Percentiles rank a stretch among this genome's conserved stretches.
These are phyloP conservation scores for Gymnocypris eckloni DNA, from an alignment of 2,797 vertebrate species.

Conservation along the genomic window DNA sequence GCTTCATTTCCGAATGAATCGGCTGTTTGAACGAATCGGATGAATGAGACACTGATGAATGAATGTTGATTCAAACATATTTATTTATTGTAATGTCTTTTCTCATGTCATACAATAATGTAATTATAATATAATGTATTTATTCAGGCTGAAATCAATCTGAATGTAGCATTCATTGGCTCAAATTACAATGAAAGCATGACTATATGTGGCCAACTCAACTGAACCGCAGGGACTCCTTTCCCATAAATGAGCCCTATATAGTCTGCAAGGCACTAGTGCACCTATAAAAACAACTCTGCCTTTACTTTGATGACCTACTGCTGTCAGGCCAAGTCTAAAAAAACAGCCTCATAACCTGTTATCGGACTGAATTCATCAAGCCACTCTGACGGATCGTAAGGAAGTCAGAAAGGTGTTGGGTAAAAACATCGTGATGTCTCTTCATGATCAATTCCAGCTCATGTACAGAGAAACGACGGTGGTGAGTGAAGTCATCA, in stretches of 20 bases:
- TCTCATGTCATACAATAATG: background rate
- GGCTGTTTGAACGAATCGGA: background rate
- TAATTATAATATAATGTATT: background rate
- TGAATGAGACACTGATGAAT: background rate
- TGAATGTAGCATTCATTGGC: background rate
- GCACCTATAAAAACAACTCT: conserved; percentile 22
- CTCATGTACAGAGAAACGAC: conserved; percentile 5
- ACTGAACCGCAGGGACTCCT: background rate
- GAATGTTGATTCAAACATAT: background rate
- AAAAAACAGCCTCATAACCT: background rate
- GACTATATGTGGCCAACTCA: background rate
- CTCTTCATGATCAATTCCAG: conserved; percentile 35
- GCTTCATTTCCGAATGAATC: background rate
- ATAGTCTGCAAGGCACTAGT: background rate
- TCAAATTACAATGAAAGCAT: background rate
- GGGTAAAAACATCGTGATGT: conserved; percentile 17
- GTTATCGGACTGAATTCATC: conserved; percentile 28
- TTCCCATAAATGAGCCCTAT: conserved; percentile 30
- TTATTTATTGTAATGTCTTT: background rate
- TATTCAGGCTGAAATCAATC: background rate
- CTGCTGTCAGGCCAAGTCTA: conserved; percentile 10
- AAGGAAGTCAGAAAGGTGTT: conserved; percentile 8
- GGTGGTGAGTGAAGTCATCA: conserved; percentile 51
- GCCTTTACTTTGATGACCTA: background rate
- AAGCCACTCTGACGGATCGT: background rate